These are phyloP conservation scores for Dreissena rostriformis DNA, from an alignment of 1,140 invertebrate species.

Conservation along the genomic window DNA sequence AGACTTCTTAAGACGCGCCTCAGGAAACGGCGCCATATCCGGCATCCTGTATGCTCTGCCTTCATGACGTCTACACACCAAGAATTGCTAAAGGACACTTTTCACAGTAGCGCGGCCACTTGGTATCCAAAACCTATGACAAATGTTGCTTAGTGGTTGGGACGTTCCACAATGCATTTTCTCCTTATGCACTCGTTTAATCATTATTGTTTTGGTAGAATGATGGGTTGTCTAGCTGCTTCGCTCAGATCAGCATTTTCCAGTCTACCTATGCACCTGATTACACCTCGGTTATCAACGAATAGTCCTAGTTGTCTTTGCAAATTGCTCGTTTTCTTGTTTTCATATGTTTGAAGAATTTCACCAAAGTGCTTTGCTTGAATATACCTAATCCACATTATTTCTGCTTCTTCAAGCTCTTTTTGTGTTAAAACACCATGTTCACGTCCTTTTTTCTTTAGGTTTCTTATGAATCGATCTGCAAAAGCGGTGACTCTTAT, in stretches of 20 bases:
- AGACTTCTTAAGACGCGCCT: no score
- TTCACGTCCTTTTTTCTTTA: not conserved
- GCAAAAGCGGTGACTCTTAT: constrained; percentile 9
- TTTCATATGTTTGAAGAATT: not conserved
- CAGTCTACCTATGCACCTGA: no score
- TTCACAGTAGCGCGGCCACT: constrained; percentile 3
- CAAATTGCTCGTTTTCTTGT: constrained; percentile 11
- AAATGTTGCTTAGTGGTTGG: not conserved
- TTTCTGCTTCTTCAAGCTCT: constrained; percentile 5
- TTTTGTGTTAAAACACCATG: not conserved
- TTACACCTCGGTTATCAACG: not conserved
- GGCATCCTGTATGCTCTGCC: constrained; percentile 13
- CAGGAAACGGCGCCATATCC: no score
- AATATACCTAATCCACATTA: not conserved
- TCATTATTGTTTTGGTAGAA: not conserved
- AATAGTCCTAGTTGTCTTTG: not conserved
- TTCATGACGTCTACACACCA: not conserved
- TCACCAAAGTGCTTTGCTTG: not conserved
- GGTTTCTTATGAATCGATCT: not conserved
- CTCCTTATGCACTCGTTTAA: constrained; percentile 13
- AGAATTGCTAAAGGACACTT: not conserved
- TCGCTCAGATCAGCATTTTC: constrained; percentile 9
- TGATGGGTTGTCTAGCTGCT: not conserved
- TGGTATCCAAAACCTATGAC: constrained; percentile 16
- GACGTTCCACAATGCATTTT: constrained; percentile 2